Percentiles rank a stretch among this genome's conserved stretches.
phyloP scores from a whole-genome alignment of 2,113 vertebrate genomes.

The Urocitellus parryii region DNA sequence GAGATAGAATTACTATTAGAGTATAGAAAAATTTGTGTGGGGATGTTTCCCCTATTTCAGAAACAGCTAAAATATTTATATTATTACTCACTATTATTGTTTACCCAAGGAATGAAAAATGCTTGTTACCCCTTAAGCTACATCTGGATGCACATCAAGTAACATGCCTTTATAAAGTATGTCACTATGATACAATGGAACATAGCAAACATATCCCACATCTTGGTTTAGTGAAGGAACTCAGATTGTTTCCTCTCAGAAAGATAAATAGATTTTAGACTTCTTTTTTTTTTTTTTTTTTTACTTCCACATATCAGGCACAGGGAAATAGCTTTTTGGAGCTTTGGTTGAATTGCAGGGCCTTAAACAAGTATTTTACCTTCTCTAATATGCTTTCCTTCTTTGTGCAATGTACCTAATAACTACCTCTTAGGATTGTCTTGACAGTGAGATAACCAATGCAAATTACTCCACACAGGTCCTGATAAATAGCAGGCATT shows the following conservation, averaged over 20 bases:
- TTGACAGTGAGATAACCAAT: neutral
- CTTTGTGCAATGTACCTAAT: neutral
- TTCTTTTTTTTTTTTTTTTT: neutral
- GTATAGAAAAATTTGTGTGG: constrained; percentile 8
- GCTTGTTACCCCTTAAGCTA: constrained; percentile 70
- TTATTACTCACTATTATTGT: constrained; percentile 68
- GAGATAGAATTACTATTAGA: neutral
- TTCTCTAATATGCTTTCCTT: neutral
- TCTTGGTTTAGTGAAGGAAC: constrained; percentile 48
- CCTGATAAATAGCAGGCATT: constrained; percentile 33
- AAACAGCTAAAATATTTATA: constrained; percentile 68
- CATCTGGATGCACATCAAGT: constrained; percentile 76
- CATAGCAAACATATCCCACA: constrained; percentile 54
- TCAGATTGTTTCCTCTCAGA: constrained; percentile 51
- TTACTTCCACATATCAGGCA: neutral
- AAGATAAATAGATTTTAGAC: constrained; percentile 18
- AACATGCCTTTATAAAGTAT: constrained; percentile 68
- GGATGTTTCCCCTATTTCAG: constrained; percentile 26
- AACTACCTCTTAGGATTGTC: neutral
- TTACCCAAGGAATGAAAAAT: constrained; percentile 77
- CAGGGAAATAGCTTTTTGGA: neutral
- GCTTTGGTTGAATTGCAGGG: constrained; percentile 21
- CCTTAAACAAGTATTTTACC: constrained; percentile 28
- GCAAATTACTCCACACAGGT: neutral
- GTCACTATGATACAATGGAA: constrained; percentile 52